phyloP scores from a whole-genome alignment of 2,113 vertebrate species.

The Leucosticte australis region DNA sequence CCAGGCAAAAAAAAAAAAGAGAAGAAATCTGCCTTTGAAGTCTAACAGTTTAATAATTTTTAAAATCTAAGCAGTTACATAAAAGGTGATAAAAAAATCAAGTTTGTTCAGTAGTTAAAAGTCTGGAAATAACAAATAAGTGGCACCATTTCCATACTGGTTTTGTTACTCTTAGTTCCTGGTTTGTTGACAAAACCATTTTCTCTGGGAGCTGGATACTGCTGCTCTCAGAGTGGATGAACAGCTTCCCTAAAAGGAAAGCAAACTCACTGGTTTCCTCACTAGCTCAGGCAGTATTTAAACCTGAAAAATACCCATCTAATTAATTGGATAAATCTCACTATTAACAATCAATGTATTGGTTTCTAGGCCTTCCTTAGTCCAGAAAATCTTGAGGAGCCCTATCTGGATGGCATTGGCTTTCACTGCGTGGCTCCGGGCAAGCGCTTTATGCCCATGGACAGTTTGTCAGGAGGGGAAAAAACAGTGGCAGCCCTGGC shows the following conservation, averaged over 20 bases:
- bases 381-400: conserved; percentile 91
- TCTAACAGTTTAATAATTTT: not conserved
- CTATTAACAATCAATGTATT: not conserved
- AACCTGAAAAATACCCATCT: not conserved
- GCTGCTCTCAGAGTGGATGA: not conserved
- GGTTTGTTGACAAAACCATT: not conserved
- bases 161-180: not conserved
- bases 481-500: conserved; percentile 91
- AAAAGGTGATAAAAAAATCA: not conserved
- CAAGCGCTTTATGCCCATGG: conserved; percentile 96
- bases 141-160: not conserved
- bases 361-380: conserved; percentile 87
- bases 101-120: not conserved
- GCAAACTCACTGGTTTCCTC: not conserved
- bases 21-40: not conserved
- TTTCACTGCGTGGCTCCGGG: conserved; percentile 93
- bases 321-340: not conserved
- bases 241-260: not conserved
- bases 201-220: not conserved
- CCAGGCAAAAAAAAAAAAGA: not conserved
- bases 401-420: conserved; percentile 89
- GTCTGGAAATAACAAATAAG: not conserved
- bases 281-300: not conserved
- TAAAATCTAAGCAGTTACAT: not conserved
- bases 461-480: conserved; percentile 93